Conservation (phyloP, 2,797 vertebrate species). For the Taeniopygia guttata region DNA sequence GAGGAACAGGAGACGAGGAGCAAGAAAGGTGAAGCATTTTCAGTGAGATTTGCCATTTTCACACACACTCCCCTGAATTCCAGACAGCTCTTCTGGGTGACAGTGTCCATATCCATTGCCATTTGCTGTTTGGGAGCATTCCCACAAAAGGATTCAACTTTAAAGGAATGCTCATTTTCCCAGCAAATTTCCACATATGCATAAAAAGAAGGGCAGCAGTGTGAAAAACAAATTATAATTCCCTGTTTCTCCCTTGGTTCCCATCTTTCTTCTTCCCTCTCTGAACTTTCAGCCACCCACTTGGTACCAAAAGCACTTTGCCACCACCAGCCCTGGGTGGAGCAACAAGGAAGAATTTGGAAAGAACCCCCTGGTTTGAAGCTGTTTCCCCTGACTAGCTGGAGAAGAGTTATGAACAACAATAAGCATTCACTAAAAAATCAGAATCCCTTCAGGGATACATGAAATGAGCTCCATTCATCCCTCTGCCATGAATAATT, state of each 20-base stretch:
- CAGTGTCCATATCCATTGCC: background rate
- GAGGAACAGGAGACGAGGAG: background rate
- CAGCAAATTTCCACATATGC: background rate
- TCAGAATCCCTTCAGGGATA: background rate
- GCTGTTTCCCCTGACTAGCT: background rate
- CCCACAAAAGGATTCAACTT: background rate
- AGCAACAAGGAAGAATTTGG: background rate
- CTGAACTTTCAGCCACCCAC: background rate
- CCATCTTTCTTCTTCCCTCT: background rate
- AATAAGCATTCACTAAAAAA: constrained; percentile 1
- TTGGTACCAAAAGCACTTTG: background rate
- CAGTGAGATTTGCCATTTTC: background rate
- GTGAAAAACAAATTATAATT: background rate
- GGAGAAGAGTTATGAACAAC: background rate
- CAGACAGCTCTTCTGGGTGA: background rate
- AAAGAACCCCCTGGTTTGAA: background rate
- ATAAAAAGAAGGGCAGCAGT: background rate
- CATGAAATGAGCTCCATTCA: background rate
- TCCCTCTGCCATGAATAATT: background rate
- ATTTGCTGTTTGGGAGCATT: background rate
- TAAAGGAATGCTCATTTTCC: background rate
- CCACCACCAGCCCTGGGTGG: background rate
- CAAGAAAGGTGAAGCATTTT: background rate
- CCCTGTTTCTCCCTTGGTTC: background rate
- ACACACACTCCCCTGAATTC: background rate